Percentiles rank a stretch among this genome's conserved stretches.
Conservation (phyloP, 2,888 invertebrate genomes). For the Nezara viridula region DNA sequence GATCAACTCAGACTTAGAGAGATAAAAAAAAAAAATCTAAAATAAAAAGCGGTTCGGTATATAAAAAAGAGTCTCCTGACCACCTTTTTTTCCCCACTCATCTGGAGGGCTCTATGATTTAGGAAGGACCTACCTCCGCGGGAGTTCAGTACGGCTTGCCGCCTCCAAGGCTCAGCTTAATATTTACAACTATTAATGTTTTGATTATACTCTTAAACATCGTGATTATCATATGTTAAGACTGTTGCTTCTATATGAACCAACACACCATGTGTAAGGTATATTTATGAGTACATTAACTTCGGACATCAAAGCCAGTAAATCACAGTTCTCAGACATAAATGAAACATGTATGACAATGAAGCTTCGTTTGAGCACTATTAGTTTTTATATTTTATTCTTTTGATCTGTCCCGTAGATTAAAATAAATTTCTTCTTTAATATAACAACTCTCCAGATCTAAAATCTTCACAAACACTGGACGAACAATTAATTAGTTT, state of each 20-base stretch:
- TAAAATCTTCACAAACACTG: too few relatives aligned
- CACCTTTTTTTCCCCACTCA: not conserved
- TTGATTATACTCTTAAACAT: constrained; percentile 35
- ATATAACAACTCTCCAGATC: too few relatives aligned
- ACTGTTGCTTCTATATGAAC: not conserved
- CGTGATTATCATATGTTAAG: constrained; percentile 28
- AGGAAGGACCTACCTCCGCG: not conserved
- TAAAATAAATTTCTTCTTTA: not conserved
- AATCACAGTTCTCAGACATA: not conserved
- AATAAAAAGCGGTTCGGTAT: not conserved
- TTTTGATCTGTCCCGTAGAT: not conserved
- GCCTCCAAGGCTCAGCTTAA: not conserved
- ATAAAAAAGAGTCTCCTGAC: constrained; percentile 26
- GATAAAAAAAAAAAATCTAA: not conserved
- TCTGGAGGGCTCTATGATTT: not conserved
- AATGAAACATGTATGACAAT: not conserved
- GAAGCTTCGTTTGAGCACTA: not conserved
- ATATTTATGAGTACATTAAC: not conserved
- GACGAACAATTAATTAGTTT: too few relatives aligned
- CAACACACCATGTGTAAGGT: not conserved
- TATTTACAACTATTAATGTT: constrained; percentile 6
- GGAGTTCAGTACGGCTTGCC: not conserved
- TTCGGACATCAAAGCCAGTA: not conserved
- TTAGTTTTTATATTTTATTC: not conserved
- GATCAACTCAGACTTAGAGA: not conserved